These are phyloP conservation scores for Onychorhynchus coronatus DNA, from an alignment of 2,113 vertebrate species.

Conservation along the genomic window DNA sequence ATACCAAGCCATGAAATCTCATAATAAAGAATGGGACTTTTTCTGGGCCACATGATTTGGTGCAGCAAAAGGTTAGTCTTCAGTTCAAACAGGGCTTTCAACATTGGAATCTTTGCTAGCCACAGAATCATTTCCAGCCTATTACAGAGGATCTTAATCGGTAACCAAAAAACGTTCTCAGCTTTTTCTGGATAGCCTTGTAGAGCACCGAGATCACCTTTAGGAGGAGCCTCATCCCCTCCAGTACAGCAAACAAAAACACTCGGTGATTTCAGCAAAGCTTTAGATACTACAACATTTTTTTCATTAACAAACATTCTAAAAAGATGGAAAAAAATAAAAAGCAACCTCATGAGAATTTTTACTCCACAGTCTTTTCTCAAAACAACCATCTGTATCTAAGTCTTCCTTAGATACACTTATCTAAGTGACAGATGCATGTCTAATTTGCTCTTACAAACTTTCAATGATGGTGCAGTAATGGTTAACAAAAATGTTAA, in stretches of 20 bases:
- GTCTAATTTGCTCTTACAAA: not conserved
- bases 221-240: slow-evolving; percentile 19
- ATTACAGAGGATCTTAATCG: not conserved
- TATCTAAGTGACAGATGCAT: not conserved
- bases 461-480: not conserved
- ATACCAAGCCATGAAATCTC: not conserved
- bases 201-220: not conserved
- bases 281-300: not conserved
- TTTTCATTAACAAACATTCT: not conserved
- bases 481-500: not conserved
- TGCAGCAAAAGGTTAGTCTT: not conserved
- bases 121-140: not conserved
- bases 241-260: not conserved
- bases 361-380: not conserved
- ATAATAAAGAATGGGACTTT: not conserved
- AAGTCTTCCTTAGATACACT: too few relatives aligned
- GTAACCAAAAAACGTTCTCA: not conserved
- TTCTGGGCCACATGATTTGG: not conserved
- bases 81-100: not conserved
- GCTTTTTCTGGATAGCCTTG: not conserved
- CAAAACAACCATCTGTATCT: not conserved
- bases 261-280: not conserved
- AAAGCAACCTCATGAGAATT: not conserved
- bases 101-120: fast-evolving
- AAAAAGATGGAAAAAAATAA: not conserved